These are phyloP conservation scores for Drosophila borborema DNA, from an alignment of 2,888 invertebrate species.

Conservation along the genomic window DNA sequence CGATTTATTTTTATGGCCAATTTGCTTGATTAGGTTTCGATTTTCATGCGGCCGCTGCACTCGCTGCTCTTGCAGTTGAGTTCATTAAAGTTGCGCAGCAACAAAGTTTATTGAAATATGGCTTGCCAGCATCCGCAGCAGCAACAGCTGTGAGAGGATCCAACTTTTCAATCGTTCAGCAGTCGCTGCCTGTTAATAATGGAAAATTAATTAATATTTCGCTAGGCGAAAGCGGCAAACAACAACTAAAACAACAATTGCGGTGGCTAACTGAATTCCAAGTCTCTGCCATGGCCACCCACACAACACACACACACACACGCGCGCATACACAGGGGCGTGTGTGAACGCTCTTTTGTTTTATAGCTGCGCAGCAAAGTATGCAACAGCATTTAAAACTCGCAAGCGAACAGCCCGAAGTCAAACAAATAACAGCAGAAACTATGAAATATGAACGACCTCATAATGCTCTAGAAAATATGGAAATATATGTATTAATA, in stretches of 20 bases:
- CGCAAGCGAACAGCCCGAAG: conserved; percentile 13
- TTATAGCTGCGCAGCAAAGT: conserved; percentile 31
- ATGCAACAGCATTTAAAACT: conserved; percentile 39
- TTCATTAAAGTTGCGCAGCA: conserved; percentile 64
- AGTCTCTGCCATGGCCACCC: conserved; percentile 16
- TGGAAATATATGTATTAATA: no score
- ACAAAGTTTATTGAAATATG: conserved; percentile 47
- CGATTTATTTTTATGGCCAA: conserved; percentile 81
- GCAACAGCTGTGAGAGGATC: conserved; percentile 10
- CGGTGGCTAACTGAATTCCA: conserved; percentile 20
- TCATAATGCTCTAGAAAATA: conserved; percentile 20
- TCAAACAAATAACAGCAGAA: conserved; percentile 7
- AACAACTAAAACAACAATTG: conserved; percentile 27
- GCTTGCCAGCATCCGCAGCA: conserved; percentile 10
- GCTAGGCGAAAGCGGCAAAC: conserved; percentile 19
- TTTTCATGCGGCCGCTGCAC: conserved; percentile 69
- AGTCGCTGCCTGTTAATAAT: conserved; percentile 38
- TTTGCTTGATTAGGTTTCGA: conserved; percentile 81
- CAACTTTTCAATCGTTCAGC: conserved; percentile 43
- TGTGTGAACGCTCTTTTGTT: conserved; percentile 3
- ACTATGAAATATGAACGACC: conserved; percentile 7
- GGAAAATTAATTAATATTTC: conserved; percentile 65
- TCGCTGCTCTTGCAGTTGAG: conserved; percentile 31
- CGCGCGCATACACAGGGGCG: neutral
- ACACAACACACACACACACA: conserved; percentile 6